These are phyloP conservation scores for Drosophila navojoa DNA, from an alignment of 1,140 invertebrate species.

Conservation along the genomic window DNA sequence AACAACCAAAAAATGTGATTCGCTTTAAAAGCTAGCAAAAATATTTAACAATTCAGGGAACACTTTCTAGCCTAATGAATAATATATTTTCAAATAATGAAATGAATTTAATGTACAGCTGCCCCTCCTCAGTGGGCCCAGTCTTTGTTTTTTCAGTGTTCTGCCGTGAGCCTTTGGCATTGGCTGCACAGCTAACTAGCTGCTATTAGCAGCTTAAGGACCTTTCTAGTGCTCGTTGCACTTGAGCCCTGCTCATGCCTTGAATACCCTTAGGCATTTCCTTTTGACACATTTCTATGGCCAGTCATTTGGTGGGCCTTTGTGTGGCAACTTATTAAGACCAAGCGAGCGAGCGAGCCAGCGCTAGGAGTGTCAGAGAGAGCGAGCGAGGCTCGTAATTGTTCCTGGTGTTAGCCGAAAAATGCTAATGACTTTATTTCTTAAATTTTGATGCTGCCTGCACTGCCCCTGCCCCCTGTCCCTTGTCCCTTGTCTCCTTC, in stretches of 20 bases:
- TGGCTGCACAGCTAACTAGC: slow-evolving; percentile 26
- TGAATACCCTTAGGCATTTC: slow-evolving; percentile 53
- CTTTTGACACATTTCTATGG: slow-evolving; percentile 68
- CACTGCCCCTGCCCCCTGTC: not conserved
- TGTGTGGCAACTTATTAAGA: slow-evolving; percentile 67
- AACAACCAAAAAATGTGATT: not conserved
- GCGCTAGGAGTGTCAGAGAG: not conserved
- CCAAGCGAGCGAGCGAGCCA: not conserved
- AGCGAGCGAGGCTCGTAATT: not conserved
- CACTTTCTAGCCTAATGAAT: too few species aligned
- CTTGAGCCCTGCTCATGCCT: not conserved
- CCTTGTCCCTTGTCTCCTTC: too few species aligned
- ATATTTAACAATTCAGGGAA: too few species aligned
- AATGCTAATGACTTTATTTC: slow-evolving; percentile 82
- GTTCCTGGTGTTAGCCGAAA: slow-evolving; percentile 71
- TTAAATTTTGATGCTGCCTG: slow-evolving; percentile 61
- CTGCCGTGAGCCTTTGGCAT: slow-evolving; percentile 5
- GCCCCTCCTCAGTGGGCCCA: not conserved
- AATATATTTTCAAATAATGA: too few species aligned
- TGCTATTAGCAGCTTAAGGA: slow-evolving; percentile 34
- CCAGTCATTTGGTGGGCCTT: slow-evolving; percentile 57
- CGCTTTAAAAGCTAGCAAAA: not conserved
- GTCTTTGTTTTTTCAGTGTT: not conserved
- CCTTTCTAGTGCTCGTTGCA: slow-evolving; percentile 13
- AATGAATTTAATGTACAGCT: not conserved